phyloP scores from a whole-genome alignment of 1,140 invertebrate species.

The Ceratosolen solmsi region DNA sequence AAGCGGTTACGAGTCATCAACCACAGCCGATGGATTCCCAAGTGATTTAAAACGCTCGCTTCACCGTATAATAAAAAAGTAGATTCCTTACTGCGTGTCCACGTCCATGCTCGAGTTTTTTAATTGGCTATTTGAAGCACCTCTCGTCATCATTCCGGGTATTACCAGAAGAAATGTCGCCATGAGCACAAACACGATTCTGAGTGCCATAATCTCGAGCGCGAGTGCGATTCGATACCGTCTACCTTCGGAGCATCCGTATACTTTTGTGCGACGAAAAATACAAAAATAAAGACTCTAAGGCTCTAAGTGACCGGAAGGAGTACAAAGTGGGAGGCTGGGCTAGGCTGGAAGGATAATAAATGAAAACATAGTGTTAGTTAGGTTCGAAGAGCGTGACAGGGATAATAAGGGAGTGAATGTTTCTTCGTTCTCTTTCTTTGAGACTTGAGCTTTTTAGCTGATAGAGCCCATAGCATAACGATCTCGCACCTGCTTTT shows the following conservation, averaged over 20 bases:
- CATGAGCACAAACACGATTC: neutral
- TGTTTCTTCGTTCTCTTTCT: neutral
- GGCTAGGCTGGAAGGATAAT: neutral
- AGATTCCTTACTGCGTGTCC: neutral
- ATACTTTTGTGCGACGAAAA: neutral
- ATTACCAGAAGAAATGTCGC: constrained; percentile 2
- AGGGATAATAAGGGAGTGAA: constrained; percentile 23
- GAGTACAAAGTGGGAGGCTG: neutral
- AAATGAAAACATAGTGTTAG: neutral
- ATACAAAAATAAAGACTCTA: neutral
- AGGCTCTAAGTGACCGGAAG: neutral
- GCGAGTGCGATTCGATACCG: constrained; percentile 32
- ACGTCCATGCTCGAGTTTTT: neutral
- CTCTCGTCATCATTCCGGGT: neutral
- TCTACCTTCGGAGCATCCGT: neutral
- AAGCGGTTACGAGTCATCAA: neutral
- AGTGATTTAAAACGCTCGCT: neutral
- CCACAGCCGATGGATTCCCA: neutral
- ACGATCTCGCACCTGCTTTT: constrained; percentile 21
- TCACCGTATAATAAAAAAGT: neutral
- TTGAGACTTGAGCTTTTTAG: neutral
- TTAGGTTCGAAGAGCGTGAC: constrained; percentile 58
- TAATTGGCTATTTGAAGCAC: neutral
- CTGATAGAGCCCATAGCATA: neutral
- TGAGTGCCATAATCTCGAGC: neutral